Conservation (phyloP, 2,888 invertebrate genomes). For the Trichopria drosophilae region DNA sequence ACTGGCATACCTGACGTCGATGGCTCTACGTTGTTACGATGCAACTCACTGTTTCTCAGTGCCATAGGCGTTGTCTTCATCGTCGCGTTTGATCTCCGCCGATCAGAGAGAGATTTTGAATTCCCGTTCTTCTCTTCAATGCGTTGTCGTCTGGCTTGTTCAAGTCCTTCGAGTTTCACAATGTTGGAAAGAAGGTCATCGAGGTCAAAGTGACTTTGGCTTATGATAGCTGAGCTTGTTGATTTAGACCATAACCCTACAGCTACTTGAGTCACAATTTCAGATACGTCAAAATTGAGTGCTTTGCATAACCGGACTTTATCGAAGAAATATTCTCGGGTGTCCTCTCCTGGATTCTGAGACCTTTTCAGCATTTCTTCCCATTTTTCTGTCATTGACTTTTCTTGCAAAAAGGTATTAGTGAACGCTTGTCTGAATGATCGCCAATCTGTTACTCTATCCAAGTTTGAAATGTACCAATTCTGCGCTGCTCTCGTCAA, state of each 20-base stretch:
- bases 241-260: slow-evolving; percentile 18
- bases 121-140: too few relatives aligned
- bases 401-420: slow-evolving; percentile 17
- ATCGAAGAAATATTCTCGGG: too few relatives aligned
- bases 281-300: slow-evolving; percentile 9
- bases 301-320: slow-evolving; percentile 29
- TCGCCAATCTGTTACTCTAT: too few relatives aligned
- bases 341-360: too few relatives aligned
- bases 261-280: too few relatives aligned
- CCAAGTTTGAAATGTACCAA: slow-evolving; percentile 17
- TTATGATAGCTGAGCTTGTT: slow-evolving; percentile 6
- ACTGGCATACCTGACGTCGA: background rate
- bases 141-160: background rate
- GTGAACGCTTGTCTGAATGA: too few relatives aligned
- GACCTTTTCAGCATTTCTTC: slow-evolving; percentile 26
- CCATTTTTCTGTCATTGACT: slow-evolving; percentile 23
- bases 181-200: too few relatives aligned
- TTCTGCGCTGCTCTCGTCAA: slow-evolving; percentile 15
- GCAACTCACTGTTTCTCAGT: background rate
- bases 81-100: too few relatives aligned
- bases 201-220: slow-evolving; percentile 1
- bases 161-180: slow-evolving; percentile 4
- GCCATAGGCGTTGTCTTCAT: too few relatives aligned
- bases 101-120: too few relatives aligned
- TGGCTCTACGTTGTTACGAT: background rate